Evolutionary conservation across 2,113 vertebrate genomes (phyloP).

Genomic region (Chaenogobius annularis): DNA sequence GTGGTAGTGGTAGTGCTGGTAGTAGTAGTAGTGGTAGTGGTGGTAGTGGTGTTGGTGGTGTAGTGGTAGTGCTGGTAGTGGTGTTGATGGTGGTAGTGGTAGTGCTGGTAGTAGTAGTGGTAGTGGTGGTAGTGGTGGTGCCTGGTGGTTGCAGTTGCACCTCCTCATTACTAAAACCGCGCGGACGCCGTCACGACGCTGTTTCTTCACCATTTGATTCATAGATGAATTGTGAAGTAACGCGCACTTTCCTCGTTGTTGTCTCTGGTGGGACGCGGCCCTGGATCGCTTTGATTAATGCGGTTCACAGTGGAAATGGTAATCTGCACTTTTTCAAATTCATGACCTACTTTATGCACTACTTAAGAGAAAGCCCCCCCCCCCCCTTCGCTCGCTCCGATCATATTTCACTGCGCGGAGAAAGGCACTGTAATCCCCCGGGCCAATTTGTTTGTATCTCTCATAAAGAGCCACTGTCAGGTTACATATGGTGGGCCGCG

Average conservation of each 20-base stretch:
- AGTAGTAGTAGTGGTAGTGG: too few species aligned
- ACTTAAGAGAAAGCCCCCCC: constrained; percentile 35
- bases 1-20: too few species aligned
- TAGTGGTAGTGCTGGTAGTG: too few species aligned
- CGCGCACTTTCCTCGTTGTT: constrained; percentile 69
- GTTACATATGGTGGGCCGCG: constrained; percentile 48
- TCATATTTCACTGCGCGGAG: constrained; percentile 50
- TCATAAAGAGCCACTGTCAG: constrained; percentile 58
- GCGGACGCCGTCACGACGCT: constrained; percentile 23
- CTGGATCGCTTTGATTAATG: constrained; percentile 74
- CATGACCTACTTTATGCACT: constrained; percentile 76
- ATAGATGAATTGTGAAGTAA: constrained; percentile 74
- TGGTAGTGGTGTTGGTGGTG: too few species aligned
- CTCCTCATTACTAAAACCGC: constrained; percentile 24
- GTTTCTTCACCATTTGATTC: constrained; percentile 72
- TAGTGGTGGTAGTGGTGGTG: background rate
- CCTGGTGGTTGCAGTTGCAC: background rate
- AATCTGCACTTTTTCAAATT: constrained; percentile 71
- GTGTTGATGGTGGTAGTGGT: background rate
- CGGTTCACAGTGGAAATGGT: constrained; percentile 60
- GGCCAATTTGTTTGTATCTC: constrained; percentile 63
- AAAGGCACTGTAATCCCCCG: constrained; percentile 38
- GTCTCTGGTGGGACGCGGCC: constrained; percentile 68
- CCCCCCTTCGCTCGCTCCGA: constrained; percentile 30
- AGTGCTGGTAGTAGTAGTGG: background rate